A percentile compares a stretch with the other conserved stretches of the same genome.
These are phyloP conservation scores for Phycodurus eques DNA, from an alignment of 2,113 vertebrate species.

Conservation along the genomic window DNA sequence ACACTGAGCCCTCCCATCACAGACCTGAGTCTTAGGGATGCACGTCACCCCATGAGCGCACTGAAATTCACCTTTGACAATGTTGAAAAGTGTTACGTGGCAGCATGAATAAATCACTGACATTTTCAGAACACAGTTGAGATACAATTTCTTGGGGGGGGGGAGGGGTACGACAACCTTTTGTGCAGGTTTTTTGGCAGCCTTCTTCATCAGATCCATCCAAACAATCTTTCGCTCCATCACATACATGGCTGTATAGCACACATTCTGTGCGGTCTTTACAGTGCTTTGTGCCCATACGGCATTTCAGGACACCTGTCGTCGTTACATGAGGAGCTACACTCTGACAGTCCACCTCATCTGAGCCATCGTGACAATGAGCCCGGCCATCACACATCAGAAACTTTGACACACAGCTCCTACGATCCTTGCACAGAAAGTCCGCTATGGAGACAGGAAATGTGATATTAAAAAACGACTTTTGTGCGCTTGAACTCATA, in stretches of 20 bases:
- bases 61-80: conserved; percentile 69
- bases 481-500: no score
- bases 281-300: conserved; percentile 61
- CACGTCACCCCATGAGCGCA: conserved; percentile 76
- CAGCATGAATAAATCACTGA: not conserved
- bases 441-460: conserved; percentile 28
- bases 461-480: not conserved
- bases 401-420: conserved; percentile 57
- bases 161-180: conserved; percentile 30
- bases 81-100: not conserved
- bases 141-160: no score
- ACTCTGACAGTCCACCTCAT: conserved; percentile 72
- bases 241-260: conserved; percentile 72
- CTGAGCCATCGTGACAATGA: conserved; percentile 81
- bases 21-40: conserved; percentile 63
- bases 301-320: conserved; percentile 43
- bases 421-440: conserved; percentile 74
- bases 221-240: conserved; percentile 78
- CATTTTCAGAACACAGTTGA: not conserved
- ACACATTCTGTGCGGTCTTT: conserved; percentile 69
- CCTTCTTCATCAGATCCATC: conserved; percentile 81
- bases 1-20: conserved; percentile 81
- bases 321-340: not conserved
- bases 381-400: conserved; percentile 77
- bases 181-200: conserved; percentile 42